A percentile compares a stretch with the other conserved stretches of the same genome.
These are phyloP conservation scores for Macropus fuliginosus DNA, from an alignment of 2,797 vertebrate genomes.

Conservation along the genomic window DNA sequence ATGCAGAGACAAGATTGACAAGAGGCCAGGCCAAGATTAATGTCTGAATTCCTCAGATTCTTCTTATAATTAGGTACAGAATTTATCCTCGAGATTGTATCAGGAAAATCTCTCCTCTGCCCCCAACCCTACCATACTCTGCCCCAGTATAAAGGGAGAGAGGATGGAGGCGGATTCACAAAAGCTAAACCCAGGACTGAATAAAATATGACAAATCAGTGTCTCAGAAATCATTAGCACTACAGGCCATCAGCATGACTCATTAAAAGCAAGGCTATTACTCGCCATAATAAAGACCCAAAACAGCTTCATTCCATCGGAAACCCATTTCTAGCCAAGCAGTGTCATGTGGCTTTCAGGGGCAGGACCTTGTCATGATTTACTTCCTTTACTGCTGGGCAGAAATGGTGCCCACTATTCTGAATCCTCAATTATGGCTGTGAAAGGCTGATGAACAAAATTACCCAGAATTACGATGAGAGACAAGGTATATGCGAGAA, in stretches of 20 bases:
- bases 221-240: slow-evolving; percentile 24
- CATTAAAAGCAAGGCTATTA: slow-evolving; percentile 28
- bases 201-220: background rate
- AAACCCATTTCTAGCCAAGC: slow-evolving; percentile 36
- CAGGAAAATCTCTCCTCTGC: background rate
- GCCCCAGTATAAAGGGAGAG: slow-evolving; percentile 33
- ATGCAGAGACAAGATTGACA: background rate
- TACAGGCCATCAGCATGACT: background rate
- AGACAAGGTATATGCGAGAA: background rate
- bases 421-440: background rate
- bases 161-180: background rate
- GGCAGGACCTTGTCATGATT: slow-evolving; percentile 18
- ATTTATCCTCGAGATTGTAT: slow-evolving; percentile 20
- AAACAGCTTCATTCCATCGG: slow-evolving; percentile 25
- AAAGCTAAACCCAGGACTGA: slow-evolving; percentile 42
- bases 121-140: background rate
- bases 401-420: slow-evolving; percentile 57
- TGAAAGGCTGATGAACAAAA: slow-evolving; percentile 62
- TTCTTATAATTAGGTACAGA: background rate
- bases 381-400: slow-evolving; percentile 1
- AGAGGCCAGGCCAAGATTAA: background rate
- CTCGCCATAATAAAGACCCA: background rate
- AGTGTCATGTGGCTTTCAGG: slow-evolving; percentile 3
- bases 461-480: slow-evolving; percentile 27
- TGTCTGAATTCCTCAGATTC: background rate